Base-by-base conservation (phyloP, 2,888 invertebrate genomes). In the Hirtodrosophila alboralis region DNA sequence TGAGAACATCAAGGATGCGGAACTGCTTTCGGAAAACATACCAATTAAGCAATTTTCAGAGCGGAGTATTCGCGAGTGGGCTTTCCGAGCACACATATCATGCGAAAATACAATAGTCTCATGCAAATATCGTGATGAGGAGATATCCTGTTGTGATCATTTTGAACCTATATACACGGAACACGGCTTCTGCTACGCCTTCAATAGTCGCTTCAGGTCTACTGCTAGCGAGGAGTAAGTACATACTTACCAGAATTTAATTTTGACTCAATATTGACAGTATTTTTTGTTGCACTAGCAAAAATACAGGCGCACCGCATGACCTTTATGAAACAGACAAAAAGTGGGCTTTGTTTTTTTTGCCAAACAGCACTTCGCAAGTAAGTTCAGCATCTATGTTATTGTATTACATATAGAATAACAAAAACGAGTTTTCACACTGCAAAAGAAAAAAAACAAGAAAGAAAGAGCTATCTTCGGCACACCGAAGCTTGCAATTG, bases 131-230 rank as follows among this genome's bases (percentile, higher is more conserved):
- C 94, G 95, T 79, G 93, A 93, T n/a, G 93, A 93, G 74, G 90
- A 91, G 0, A 92, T 93, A 56, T 91, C 92, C 62, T 95, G 95
- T 80, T 95, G 95, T 79, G 91, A 92, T 12, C 91, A 93, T 54
- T 93, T 95, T 43, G 91, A 92, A 52, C 94, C 94, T 0, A 92
- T 94, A n/a, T 94, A 94, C 73, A 95, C 95, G 0, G 95, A 95
- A 88, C 93, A 93, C 89, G 95, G 95, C 1, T 94, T 94, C 80
- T 95, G 95, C 84, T 95, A 93, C 81, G 92, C 93, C 8, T 95
- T 95, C 84, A 95, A 95, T 37, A 89, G 89, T 49, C 87, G 89
- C 14, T 90, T 90, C 38, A 87, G 78, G 48, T 90, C 90, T 1
- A 62, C 75, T 4, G 72, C 74, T 1, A 74, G 79, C 18, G 67